Evolutionary conservation across 1,140 invertebrate species (phyloP), one percentile per base, ranked within the genome.

Genomic region (Ceratina japonica): DNA sequence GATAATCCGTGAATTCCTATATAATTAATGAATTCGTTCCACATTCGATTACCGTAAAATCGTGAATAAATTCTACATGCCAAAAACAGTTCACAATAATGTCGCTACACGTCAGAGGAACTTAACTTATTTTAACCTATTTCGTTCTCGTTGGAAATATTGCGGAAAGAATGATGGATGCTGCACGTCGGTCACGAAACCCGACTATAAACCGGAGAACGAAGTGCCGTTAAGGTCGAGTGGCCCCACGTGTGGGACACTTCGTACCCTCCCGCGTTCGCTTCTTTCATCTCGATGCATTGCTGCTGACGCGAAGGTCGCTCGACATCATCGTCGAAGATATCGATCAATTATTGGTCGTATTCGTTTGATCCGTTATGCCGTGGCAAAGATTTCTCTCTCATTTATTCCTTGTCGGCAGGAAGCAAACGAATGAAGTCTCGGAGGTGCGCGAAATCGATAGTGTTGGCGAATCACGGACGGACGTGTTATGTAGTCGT

Each of bases 81-180:
- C 27, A 2, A 31, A 31, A 31, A 31, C 4, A 31, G 27, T 31
- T n/a, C n/a, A 31, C 2, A 31, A 4, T 31, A 31, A 37, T 51
- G 18, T 1, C 22, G 20, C 18, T 18, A 52, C 22, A n/a, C 18
- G 2, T 54, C 49, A 51, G 27, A 22, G 22, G 56, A 81, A 64
- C 58, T 65, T 56, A 64, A 76, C 78, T 80, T 79, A 63, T 70
- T 72, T 81, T 54, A 81, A 85, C 84, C 83, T 84, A 79, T 83
- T 69, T 84, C 82, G 82, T 71, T 59, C n/a, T 44, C 70, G 61
- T 56, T 49, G 71, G 52, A 84, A 74, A 84, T 81, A 85, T 84
- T 82, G 62, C 52, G 58, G 84, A 85, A 84, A 82, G 79, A 84
- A 81, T 73, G 84, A 86, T 74, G 83, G 72, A 86, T 86, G 83